phyloP scores from a whole-genome alignment of 2,888 invertebrate species.

The Eupithecia insigniata region DNA sequence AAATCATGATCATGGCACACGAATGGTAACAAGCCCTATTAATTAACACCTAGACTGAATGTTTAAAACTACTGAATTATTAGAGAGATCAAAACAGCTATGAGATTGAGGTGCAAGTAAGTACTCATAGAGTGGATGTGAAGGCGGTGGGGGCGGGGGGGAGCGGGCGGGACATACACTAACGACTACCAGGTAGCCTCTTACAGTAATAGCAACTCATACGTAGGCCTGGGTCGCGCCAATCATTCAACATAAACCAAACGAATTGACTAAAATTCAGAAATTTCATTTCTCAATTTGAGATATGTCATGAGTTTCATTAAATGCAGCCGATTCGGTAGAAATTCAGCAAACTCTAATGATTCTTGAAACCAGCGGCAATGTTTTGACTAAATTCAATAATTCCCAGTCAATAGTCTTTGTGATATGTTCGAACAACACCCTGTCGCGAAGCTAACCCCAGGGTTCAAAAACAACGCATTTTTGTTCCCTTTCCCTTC shows the following conservation, averaged over 20 bases:
- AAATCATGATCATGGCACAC: conserved; percentile 28
- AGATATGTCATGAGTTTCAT: conserved; percentile 39
- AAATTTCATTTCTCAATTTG: conserved; percentile 32
- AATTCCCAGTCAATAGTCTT: conserved; percentile 38
- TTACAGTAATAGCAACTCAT: conserved; percentile 56
- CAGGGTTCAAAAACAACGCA: conserved; percentile 65
- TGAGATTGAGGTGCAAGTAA: conserved; percentile 24
- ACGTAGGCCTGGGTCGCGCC: conserved; percentile 69
- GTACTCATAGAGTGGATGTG: neutral
- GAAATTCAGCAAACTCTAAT: conserved; percentile 23
- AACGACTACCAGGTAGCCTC: conserved; percentile 48
- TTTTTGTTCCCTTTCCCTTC: conserved; percentile 68
- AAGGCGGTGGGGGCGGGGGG: neutral
- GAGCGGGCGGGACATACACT: conserved; percentile 5
- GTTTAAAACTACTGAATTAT: conserved; percentile 34
- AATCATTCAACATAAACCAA: conserved; percentile 48
- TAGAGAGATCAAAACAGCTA: conserved; percentile 35
- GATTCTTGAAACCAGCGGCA: conserved; percentile 13
- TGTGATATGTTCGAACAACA: conserved; percentile 76
- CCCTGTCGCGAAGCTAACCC: conserved; percentile 72
- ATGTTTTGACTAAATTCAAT: conserved; percentile 26
- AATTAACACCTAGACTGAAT: conserved; percentile 32
- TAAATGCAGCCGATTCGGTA: conserved; percentile 36
- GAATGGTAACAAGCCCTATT: conserved; percentile 26
- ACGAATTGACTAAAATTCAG: conserved; percentile 36